These are phyloP conservation scores for Scomber japonicus DNA, from an alignment of 2,113 vertebrate species.

Conservation along the genomic window DNA sequence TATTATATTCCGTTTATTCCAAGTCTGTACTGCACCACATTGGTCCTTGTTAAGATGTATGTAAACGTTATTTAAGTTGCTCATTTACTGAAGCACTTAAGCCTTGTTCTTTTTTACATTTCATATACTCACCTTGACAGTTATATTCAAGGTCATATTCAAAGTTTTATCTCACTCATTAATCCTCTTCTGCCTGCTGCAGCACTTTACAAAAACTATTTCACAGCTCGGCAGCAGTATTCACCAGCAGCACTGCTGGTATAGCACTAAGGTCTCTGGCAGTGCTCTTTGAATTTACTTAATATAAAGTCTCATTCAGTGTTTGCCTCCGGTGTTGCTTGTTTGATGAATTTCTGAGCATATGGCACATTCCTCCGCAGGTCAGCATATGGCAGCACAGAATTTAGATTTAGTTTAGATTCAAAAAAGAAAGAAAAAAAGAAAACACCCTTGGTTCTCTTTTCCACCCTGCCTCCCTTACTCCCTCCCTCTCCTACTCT, in stretches of 20 bases:
- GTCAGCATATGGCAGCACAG: conserved; percentile 72
- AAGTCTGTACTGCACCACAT: no score
- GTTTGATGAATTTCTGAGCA: conserved; percentile 62
- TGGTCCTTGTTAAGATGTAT: no score
- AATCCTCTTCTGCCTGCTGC: conserved; percentile 37
- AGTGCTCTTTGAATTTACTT: conserved; percentile 49
- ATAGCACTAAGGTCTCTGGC: conserved; percentile 25
- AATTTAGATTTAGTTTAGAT: conserved; percentile 64
- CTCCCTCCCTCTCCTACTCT: background rate
- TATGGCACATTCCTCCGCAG: conserved; percentile 73
- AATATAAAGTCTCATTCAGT: conserved; percentile 48
- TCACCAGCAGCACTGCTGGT: conserved; percentile 23
- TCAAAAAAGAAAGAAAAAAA: conserved; percentile 37
- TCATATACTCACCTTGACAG: conserved; percentile 40
- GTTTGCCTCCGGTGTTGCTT: conserved; percentile 50
- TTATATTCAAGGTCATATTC: conserved; percentile 12
- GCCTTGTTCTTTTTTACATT: conserved; percentile 21
- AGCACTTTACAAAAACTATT: conserved; percentile 43
- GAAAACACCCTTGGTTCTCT: conserved; percentile 23
- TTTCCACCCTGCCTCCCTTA: conserved; percentile 3
- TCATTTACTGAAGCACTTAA: conserved; percentile 4
- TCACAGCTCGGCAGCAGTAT: conserved; percentile 10
- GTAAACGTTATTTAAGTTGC: background rate
- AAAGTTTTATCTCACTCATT: conserved; percentile 44
- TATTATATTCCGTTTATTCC: no score